Conservation (phyloP, 1,140 invertebrate genomes). For the Drosophila subpulchrella region DNA sequence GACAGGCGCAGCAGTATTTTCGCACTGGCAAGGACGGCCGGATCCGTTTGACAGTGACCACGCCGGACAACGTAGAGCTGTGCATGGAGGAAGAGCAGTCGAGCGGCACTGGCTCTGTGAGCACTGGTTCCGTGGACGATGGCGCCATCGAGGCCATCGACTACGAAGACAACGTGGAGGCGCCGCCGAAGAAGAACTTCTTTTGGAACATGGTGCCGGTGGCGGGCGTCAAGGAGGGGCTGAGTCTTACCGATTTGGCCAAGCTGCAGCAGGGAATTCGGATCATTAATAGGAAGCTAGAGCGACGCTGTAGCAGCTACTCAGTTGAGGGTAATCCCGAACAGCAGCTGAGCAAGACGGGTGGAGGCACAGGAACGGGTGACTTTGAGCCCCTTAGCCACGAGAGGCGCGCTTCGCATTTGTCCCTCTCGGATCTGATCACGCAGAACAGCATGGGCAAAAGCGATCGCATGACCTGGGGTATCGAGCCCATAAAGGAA, state of each 20-base stretch:
- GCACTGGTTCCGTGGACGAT: constrained; percentile 63
- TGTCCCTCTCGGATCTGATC: constrained; percentile 81
- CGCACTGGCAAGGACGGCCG: constrained; percentile 62
- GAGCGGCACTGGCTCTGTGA: constrained; percentile 47
- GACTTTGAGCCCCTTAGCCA: constrained; percentile 33
- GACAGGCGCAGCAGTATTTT: constrained; percentile 59
- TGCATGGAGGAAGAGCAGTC: constrained; percentile 74
- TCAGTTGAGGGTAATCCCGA: constrained; percentile 55
- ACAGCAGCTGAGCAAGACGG: constrained; percentile 5
- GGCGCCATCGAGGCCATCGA: constrained; percentile 79
- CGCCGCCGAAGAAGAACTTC: constrained; percentile 66
- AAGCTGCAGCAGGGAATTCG: constrained; percentile 71
- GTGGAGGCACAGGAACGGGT: background rate
- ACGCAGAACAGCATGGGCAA: constrained; percentile 84
- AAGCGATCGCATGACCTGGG: constrained; percentile 83
- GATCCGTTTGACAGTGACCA: constrained; percentile 77
- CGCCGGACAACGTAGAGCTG: constrained; percentile 79
- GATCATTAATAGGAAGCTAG: constrained; percentile 67
- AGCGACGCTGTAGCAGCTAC: constrained; percentile 64
- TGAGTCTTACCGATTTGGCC: constrained; percentile 71
- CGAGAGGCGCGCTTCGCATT: constrained; percentile 56
- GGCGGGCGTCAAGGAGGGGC: constrained; percentile 70
- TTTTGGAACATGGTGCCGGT: constrained; percentile 78
- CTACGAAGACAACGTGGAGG: constrained; percentile 48
- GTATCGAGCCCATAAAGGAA: constrained; percentile 83